Base-by-base conservation (phyloP, 2,797 vertebrate species). In the Rhinella marina region DNA sequence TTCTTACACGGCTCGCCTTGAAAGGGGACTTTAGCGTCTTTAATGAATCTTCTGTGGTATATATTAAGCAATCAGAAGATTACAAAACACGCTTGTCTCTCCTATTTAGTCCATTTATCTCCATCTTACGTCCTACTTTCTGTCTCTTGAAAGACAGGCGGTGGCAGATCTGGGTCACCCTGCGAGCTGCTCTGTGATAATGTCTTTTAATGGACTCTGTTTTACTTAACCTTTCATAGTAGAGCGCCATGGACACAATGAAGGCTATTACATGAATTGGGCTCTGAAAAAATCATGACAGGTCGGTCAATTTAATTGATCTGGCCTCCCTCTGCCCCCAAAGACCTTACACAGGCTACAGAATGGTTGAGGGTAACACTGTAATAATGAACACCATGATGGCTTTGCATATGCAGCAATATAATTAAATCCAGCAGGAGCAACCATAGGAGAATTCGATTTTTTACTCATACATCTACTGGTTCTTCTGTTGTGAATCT, bases 111-210 rank as follows among this genome's bases (percentile, higher is more conserved):
- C 92, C 81, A 89, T 90, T 90, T 91, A 81, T 90, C 92, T 91
- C 88, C 88, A 91, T 89, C 90, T 84, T 85, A 90, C 81, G 92
- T 90, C 91, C 93, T 91, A 90, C 92, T 92, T 93, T 77, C 14
- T 81, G 88, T 90, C 91, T 91, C 91, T 91, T 90, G 81, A 85
- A 90, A 89, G 88, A 88, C 90, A 87, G 64, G 90, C 90, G 90
- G 90, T 82, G 87, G 90, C 86, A 90, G 92, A 93, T 92, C 84
- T 93, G 92, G 94, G 92, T 92, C 92, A 91, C 2, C 73, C 87
- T 1, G 79, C 57, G 89, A 81, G 73, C 25, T 54, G 77, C 78
- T 88, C 86, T 84, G 88, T 48, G 66, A 86, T 56, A 90, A 91
- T 32, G 85, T 16, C 86, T 91, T 88, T 89, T 89, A 81, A 90